A percentile compares a stretch with the other conserved stretches of the same genome.
Conservation (phyloP, 2,888 invertebrate species). For the Drosophila emarginata region DNA sequence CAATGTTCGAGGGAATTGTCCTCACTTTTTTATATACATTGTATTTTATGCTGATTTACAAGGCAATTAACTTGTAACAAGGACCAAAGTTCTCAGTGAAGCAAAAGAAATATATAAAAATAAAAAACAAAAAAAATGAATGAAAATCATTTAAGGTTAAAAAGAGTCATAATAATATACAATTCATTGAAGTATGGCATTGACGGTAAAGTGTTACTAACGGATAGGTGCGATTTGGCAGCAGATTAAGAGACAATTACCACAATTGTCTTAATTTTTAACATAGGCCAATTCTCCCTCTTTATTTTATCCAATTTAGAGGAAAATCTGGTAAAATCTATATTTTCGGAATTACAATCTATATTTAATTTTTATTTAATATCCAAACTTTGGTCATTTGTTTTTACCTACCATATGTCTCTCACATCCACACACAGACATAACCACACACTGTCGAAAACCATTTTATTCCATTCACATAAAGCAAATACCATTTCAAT, state of each 20-base stretch:
- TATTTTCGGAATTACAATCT: background rate
- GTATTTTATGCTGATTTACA: slow-evolving; percentile 62
- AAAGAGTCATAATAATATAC: background rate
- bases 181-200: background rate
- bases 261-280: too few relatives aligned
- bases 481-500: slow-evolving; percentile 36
- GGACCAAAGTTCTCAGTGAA: slow-evolving; percentile 2
- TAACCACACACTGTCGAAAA: background rate
- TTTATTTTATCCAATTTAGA: too few relatives aligned
- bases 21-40: slow-evolving; percentile 19
- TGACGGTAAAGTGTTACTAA: background rate
- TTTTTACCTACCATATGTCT: background rate
- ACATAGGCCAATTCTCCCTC: too few relatives aligned
- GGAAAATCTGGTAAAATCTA: background rate
- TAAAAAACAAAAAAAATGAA: background rate
- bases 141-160: background rate
- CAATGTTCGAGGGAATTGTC: slow-evolving; percentile 37
- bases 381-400: background rate
- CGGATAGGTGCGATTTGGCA: background rate
- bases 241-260: too few relatives aligned
- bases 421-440: background rate
- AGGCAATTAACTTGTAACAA: slow-evolving; percentile 62
- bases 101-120: slow-evolving; percentile 1
- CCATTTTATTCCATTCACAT: slow-evolving; percentile 20
- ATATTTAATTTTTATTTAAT: background rate